Evolutionary conservation across 2,888 invertebrate genomes (phyloP).

Genomic region (Itoplectis maculator): DNA sequence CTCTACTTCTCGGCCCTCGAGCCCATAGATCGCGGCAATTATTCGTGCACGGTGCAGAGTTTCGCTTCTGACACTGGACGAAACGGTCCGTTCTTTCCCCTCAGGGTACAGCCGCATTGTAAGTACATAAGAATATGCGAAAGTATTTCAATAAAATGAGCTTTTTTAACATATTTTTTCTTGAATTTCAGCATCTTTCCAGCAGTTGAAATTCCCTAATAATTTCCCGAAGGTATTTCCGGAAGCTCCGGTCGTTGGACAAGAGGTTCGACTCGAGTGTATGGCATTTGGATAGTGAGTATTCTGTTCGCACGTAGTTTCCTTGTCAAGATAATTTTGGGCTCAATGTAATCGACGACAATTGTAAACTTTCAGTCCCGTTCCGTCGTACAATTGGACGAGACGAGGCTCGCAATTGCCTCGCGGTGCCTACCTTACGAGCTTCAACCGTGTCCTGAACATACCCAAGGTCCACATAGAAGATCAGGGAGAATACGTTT

Average conservation of each 20-base stretch:
- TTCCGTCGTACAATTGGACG: constrained; percentile 97
- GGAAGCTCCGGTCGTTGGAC: constrained; percentile 95
- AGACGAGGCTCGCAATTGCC: constrained; percentile 91
- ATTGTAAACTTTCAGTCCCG: constrained; percentile 87
- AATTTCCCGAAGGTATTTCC: constrained; percentile 98
- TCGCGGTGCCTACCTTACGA: constrained; percentile 89
- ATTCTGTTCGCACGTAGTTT: constrained; percentile 16
- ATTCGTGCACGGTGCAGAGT: constrained; percentile 96
- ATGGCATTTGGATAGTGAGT: constrained; percentile 96
- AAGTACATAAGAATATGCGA: constrained; percentile 79
- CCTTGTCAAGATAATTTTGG: neutral
- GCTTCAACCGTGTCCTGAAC: constrained; percentile 93
- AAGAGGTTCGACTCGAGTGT: constrained; percentile 96
- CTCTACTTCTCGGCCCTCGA: constrained; percentile 97
- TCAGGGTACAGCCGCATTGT: constrained; percentile 93
- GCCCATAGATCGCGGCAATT: constrained; percentile 94
- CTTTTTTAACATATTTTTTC: neutral
- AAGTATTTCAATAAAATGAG: neutral
- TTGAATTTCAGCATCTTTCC: constrained; percentile 89
- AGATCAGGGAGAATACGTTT: constrained; percentile 97
- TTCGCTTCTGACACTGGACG: constrained; percentile 94
- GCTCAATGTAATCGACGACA: neutral
- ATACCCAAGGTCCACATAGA: constrained; percentile 95
- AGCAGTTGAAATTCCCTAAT: constrained; percentile 96
- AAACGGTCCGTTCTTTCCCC: constrained; percentile 94